Conservation (phyloP, 2,888 invertebrate genomes). For the Drosophila demipolita region DNA sequence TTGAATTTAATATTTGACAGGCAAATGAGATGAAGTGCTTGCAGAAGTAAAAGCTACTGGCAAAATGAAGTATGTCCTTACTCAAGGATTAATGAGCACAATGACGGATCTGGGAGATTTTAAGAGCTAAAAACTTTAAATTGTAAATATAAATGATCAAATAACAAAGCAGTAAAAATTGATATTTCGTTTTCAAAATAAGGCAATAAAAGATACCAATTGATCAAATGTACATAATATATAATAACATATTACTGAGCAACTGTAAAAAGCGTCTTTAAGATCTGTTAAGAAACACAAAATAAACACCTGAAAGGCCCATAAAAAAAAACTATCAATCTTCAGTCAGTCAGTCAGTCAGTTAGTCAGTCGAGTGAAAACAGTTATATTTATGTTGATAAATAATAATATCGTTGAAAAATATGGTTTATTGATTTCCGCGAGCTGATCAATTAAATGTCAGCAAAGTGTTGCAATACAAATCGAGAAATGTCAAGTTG, state of each 20-base stretch:
- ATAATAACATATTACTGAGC: background rate
- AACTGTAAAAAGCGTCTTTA: background rate
- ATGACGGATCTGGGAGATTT: background rate
- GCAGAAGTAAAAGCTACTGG: background rate
- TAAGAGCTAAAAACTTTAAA: background rate
- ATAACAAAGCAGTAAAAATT: background rate
- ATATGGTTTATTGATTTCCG: background rate
- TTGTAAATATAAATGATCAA: background rate
- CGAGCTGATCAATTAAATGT: background rate
- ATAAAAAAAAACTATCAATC: background rate
- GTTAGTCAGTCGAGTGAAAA: background rate
- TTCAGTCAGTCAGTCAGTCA: background rate
- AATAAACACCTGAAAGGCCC: background rate
- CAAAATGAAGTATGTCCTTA: background rate
- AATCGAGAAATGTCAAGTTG: constrained; percentile 1
- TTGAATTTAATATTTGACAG: background rate
- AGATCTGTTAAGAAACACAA: background rate
- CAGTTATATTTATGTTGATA: background rate
- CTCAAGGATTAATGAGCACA: too few species aligned
- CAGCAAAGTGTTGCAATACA: background rate
- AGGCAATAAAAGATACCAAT: too few species aligned
- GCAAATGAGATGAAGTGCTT: background rate
- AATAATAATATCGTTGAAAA: background rate
- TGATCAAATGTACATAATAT: too few species aligned
- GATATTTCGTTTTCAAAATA: background rate